These are phyloP conservation scores for Mus spicilegus DNA, from an alignment of 2,113 vertebrate species.

Conservation along the genomic window DNA sequence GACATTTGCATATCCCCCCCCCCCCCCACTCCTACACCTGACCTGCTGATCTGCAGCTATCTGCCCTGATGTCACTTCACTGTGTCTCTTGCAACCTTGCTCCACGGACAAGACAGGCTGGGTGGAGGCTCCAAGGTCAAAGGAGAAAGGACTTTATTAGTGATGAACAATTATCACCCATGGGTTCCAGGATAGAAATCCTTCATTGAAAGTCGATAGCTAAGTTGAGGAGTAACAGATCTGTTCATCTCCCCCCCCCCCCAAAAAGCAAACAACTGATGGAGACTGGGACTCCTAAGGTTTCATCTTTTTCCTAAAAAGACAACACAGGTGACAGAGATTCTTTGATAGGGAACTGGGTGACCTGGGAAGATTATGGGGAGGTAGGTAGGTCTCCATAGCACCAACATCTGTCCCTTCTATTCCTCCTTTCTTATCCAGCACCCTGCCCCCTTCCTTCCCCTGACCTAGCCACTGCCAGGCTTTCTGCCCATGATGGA, in stretches of 20 bases:
- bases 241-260: neutral
- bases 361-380: neutral
- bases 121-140: neutral
- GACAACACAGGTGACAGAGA: neutral
- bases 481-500: slow-evolving; percentile 57
- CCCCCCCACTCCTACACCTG: neutral
- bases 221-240: neutral
- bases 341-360: neutral
- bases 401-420: neutral
- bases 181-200: neutral
- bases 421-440: neutral
- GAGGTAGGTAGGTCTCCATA: fast-evolving
- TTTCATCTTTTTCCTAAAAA: neutral
- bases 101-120: neutral
- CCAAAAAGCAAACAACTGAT: neutral
- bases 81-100: neutral
- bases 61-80: neutral
- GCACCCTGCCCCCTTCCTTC: neutral
- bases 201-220: neutral
- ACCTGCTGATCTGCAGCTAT: fast-evolving
- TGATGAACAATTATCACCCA: neutral
- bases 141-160: neutral
- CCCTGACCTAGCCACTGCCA: neutral
- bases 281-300: neutral
- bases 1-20: neutral